Base-by-base conservation (phyloP, 2,888 invertebrate species). In the Mesorhabditis sp. region DNA sequence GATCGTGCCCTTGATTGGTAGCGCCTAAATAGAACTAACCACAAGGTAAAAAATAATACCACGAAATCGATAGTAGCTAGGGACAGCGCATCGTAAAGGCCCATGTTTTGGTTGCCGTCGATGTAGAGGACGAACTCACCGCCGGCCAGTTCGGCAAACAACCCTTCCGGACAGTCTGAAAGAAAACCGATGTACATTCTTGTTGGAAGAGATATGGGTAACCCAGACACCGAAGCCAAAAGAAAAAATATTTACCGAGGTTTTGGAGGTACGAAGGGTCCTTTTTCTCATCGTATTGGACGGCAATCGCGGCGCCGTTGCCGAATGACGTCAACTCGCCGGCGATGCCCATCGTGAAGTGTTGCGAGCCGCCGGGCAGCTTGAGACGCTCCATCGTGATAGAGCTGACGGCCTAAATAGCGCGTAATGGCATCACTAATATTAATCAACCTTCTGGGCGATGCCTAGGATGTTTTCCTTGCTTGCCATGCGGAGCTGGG, bases 371-470 rank as follows among this genome's bases (percentile, higher is more conserved):
- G 10, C n/a, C n/a, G 7, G 58, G 58, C 10, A n/a, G 10, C 10
- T 50, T n/a, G 58, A 50, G n/a, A n/a, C 58, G 58, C n/a, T 50
- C 58, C 58, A 13, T 50, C n/a, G 58, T 50, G 58, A 50, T 50
- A 13, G 58, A 50, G 10, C n/a, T 50, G 58, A 10, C 10, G n/a
- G 58, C 58, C 58, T 50, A 50, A 50, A 50, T 50, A 50, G 58
- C 58, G n/a, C 1, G n/a, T 50, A n/a, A 50, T 50, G n/a, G 7
- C 58, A 13, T 2, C 58, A 50, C 58, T n/a, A 50, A 50, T 10
- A 13, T 50, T 50, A 50, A n/a, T 50, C 1, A 50, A 50, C 58
- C 58, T 50, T n/a, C 10, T 50, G 7, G 1, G 58, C 58, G n/a
- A 50, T n/a, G n/a, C 58, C 58, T 10, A 50, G 58, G 58, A 50